Conservation (phyloP, 2,113 vertebrate genomes). For the Okapia johnstoni region DNA sequence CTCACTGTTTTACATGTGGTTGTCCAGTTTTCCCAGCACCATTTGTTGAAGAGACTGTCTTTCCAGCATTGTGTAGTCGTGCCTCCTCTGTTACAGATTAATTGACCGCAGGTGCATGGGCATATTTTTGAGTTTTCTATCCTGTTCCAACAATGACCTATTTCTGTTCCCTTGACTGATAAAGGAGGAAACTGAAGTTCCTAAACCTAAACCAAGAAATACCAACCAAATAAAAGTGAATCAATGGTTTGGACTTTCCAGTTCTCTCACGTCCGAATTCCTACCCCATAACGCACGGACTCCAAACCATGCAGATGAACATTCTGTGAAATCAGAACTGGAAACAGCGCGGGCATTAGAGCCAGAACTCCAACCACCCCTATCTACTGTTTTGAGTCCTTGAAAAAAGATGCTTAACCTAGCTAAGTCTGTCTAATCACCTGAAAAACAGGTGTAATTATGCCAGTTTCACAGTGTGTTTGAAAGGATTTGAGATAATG, state of each 20-base stretch:
- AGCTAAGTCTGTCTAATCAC: not conserved
- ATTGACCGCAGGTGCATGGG: not conserved
- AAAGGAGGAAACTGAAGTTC: not conserved
- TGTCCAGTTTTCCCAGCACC: not conserved
- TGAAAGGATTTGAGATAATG: not conserved
- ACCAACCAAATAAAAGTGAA: not conserved
- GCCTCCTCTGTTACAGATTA: not conserved
- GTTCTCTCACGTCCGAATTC: not conserved
- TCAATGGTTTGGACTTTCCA: not conserved
- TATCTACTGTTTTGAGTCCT: not conserved
- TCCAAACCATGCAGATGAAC: not conserved
- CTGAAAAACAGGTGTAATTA: not conserved
- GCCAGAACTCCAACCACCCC: not conserved
- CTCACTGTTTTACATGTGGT: not conserved
- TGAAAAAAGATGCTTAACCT: not conserved
- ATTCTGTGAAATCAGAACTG: not conserved
- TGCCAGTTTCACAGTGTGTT: not conserved
- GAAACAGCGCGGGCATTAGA: not conserved
- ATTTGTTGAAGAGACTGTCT: not conserved
- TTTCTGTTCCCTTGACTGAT: not conserved
- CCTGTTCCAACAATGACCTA: not conserved
- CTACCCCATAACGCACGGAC: not conserved
- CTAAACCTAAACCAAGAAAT: not conserved
- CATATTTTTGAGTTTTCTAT: not conserved
- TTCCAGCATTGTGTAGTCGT: not conserved